phyloP scores from a whole-genome alignment of 2,888 invertebrate genomes.

The Morpho deidamia region DNA sequence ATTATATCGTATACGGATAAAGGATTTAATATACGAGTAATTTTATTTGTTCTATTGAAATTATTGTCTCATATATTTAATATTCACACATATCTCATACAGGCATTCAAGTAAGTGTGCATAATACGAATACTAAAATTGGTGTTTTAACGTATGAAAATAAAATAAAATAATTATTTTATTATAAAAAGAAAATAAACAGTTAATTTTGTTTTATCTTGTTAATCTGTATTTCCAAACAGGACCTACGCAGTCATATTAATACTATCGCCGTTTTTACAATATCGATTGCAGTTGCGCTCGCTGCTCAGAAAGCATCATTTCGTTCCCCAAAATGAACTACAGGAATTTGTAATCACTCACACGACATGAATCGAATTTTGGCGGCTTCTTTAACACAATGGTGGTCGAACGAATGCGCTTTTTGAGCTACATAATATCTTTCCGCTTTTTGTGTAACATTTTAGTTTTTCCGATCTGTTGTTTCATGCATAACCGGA shows the following conservation, averaged over 20 bases:
- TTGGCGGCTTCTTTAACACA: constrained; percentile 21
- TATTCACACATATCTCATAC: too few species aligned
- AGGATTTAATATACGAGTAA: too few species aligned
- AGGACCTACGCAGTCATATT: constrained; percentile 11
- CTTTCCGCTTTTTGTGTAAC: constrained; percentile 9
- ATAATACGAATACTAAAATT: too few species aligned
- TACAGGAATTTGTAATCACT: constrained; percentile 23
- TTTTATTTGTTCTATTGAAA: too few species aligned
- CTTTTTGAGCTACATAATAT: constrained; percentile 12
- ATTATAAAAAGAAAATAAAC: too few species aligned
- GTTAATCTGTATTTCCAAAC: constrained; percentile 4
- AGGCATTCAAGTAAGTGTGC: too few species aligned
- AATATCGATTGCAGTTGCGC: constrained; percentile 15
- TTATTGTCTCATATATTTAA: too few species aligned
- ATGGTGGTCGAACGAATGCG: constrained; percentile 15
- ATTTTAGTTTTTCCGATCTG: constrained; percentile 4
- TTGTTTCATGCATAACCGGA: constrained; percentile 1
- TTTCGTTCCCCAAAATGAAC: constrained; percentile 25
- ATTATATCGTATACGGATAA: too few species aligned
- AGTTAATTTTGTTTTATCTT: too few species aligned
- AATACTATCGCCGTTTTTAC: constrained; percentile 24
- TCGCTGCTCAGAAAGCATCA: constrained; percentile 17
- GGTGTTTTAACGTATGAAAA: too few species aligned
- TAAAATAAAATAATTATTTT: too few species aligned
- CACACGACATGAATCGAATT: constrained; percentile 20